These are phyloP conservation scores for Anser brachyrhynchus DNA, from an alignment of 2,113 vertebrate species.

Conservation along the genomic window DNA sequence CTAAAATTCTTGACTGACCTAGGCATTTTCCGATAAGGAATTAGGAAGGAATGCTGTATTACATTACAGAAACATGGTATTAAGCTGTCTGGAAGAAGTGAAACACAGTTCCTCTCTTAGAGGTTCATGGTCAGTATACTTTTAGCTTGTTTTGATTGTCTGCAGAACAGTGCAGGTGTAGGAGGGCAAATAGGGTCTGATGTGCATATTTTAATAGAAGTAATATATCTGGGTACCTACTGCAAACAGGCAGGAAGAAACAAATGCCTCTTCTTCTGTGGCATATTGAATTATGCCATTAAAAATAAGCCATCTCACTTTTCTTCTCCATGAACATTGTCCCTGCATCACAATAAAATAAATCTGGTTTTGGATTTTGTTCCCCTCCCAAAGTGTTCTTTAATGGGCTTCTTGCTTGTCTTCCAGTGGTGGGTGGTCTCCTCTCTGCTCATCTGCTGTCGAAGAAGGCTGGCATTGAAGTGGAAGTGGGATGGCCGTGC, in stretches of 20 bases:
- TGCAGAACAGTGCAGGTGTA: not conserved
- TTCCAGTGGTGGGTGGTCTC: constrained; percentile 93
- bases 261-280: not conserved
- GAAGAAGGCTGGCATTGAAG: constrained; percentile 84
- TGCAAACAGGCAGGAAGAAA: not conserved
- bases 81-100: not conserved
- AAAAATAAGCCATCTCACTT: not conserved
- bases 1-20: not conserved
- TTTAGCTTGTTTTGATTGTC: not conserved
- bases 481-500: constrained; percentile 94
- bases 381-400: rapidly evolving
- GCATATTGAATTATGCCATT: not conserved
- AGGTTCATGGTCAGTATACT: rapidly evolving
- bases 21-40: not conserved
- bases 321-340: not conserved
- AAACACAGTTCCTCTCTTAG: not conserved
- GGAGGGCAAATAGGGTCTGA: not conserved
- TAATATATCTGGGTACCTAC: not conserved
- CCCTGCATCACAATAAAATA: not conserved
- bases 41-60: rapidly evolving
- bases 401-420: not conserved
- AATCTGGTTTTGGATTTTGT: not conserved
- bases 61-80: not conserved
- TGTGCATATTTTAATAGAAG: not conserved
- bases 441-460: constrained; percentile 94